phyloP scores from a whole-genome alignment of 2,888 invertebrate genomes.

The Odontomyia ornata region DNA sequence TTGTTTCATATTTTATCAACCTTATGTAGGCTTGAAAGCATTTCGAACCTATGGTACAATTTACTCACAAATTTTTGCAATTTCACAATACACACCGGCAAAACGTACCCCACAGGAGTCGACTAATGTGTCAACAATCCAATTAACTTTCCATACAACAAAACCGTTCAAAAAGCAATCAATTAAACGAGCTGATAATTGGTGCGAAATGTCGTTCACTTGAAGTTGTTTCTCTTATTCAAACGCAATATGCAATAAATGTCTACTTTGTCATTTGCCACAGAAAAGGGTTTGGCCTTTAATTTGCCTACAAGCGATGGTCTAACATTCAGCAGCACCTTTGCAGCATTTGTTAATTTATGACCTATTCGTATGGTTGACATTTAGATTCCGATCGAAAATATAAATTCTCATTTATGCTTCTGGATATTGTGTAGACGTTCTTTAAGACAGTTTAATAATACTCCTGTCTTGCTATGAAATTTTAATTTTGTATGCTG shows the following conservation, averaged over 20 bases:
- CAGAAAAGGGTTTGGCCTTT: background rate
- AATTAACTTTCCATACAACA: background rate
- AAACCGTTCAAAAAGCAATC: background rate
- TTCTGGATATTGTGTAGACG: background rate
- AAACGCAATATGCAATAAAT: no score
- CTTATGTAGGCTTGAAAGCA: no score
- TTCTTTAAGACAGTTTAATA: slow-evolving; percentile 16
- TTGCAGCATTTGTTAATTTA: background rate
- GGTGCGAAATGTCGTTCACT: background rate
- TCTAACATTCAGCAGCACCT: background rate
- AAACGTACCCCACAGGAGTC: no score
- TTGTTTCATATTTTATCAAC: no score
- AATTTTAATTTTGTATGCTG: background rate
- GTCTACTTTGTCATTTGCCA: background rate
- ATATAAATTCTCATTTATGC: slow-evolving; percentile 25
- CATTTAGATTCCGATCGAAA: slow-evolving; percentile 7
- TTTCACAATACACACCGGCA: background rate
- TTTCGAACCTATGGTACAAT: background rate
- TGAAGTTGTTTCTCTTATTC: background rate
- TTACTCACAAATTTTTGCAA: background rate
- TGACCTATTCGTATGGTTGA: slow-evolving; percentile 1
- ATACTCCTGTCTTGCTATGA: slow-evolving; percentile 2
- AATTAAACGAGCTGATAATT: background rate
- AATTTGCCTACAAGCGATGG: background rate
- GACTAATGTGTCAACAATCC: background rate